Conservation (phyloP, 2,888 invertebrate genomes). For the Lomographa bimaculata region DNA sequence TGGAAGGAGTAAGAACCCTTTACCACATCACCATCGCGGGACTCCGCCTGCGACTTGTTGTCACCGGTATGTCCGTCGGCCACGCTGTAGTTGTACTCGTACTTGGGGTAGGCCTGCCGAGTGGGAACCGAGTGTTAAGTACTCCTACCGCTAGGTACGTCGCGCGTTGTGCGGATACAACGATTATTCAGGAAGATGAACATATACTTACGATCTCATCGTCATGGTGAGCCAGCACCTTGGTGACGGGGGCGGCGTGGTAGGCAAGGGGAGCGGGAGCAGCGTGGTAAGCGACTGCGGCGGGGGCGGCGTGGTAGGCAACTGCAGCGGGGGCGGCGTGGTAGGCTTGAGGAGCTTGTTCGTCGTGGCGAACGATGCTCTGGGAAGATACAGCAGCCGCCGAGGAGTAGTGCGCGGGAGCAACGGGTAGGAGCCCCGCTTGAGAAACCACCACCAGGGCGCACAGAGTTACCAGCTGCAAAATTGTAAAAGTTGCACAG, state of each 20-base stretch:
- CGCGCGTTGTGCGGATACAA: too few relatives aligned
- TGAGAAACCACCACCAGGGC: conserved; percentile 42
- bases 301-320: conserved; percentile 34
- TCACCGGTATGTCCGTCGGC: conserved; percentile 83
- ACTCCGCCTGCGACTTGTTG: conserved; percentile 81
- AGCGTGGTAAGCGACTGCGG: conserved; percentile 39
- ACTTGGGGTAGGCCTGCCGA: conserved; percentile 66
- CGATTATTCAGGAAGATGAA: background rate
- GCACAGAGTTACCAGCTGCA: conserved; percentile 49
- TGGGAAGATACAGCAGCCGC: conserved; percentile 62
- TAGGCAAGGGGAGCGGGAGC: conserved; percentile 39
- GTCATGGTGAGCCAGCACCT: conserved; percentile 24
- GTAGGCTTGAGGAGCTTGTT: conserved; percentile 37
- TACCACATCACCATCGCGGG: conserved; percentile 79
- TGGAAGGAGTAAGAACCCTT: conserved; percentile 82
- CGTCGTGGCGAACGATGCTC: conserved; percentile 64
- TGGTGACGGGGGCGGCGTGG: conserved; percentile 32
- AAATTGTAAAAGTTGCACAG: conserved; percentile 11
- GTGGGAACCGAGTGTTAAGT: conserved; percentile 3
- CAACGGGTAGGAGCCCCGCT: conserved; percentile 46
- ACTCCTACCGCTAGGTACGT: too few relatives aligned
- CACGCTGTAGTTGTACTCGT: conserved; percentile 81
- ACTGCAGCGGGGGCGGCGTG: too few relatives aligned
- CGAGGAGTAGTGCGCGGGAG: conserved; percentile 61
- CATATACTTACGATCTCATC: conserved; percentile 13